A percentile compares a stretch with the other conserved stretches of the same genome.
Conservation (phyloP, 2,113 vertebrate species). For the Lagenorhynchus albirostris region DNA sequence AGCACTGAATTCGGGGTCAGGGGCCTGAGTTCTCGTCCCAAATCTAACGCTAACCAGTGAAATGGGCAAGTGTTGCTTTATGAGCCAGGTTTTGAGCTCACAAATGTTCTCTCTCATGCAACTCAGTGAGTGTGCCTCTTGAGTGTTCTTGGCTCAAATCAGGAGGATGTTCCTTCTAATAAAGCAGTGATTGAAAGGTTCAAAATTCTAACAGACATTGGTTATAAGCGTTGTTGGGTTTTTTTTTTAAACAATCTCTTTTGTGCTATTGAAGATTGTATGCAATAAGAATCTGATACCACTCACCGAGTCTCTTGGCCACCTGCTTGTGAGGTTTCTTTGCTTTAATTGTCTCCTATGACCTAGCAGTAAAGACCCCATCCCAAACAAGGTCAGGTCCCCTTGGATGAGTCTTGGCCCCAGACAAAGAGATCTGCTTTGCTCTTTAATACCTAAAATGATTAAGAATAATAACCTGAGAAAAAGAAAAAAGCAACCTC, state of each 20-base stretch:
- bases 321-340: not conserved
- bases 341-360: constrained; percentile 11
- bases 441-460: not conserved
- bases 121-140: not conserved
- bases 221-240: not conserved
- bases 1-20: not conserved
- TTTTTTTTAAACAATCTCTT: not conserved
- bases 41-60: constrained; percentile 30
- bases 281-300: not conserved
- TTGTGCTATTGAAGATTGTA: constrained; percentile 10
- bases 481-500: not conserved
- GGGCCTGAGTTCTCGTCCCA: not conserved
- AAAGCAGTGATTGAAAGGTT: not conserved
- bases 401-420: not conserved
- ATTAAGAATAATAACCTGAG: not conserved
- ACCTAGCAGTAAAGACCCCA: not conserved
- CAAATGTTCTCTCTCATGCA: not conserved
- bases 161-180: constrained; percentile 12
- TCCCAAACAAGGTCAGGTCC: not conserved
- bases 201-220: constrained; percentile 16
- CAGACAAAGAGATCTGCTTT: constrained; percentile 28
- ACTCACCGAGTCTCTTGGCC: not conserved
- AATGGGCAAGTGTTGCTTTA: not conserved
- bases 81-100: not conserved
- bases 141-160: not conserved